Evolutionary conservation across 2,888 invertebrate genomes (phyloP), one percentile per base, ranked within the genome.

Genomic region (Netelia virgata): DNA sequence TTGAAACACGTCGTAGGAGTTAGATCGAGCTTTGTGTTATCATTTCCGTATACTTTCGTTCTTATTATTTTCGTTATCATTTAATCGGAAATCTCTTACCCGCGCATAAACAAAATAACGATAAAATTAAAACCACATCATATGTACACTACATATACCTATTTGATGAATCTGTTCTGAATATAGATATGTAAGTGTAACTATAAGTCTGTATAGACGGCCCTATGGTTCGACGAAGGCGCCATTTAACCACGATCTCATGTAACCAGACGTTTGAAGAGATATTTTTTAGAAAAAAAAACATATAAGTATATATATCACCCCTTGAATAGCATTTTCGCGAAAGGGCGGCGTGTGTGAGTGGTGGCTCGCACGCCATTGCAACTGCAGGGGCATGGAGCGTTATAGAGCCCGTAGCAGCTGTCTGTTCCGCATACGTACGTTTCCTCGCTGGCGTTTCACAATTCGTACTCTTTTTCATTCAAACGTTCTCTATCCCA

Each of bases 271-370:
- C 77, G 83, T 79, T 79, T 74, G 73, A 64, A 69, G 77, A 73
- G 77, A 74, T 43, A 16, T 55, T 53, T 76, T 64, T 76, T 68
- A 69, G 69, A 57, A 59, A 57, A 57, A 57, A 70, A 47, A 1
- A 47, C 3, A 41, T n/a, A n/a, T n/a, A n/a, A n/a, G n/a, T n/a
- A n/a, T n/a, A n/a, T n/a, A n/a, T n/a, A n/a, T n/a, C n/a, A n/a
- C n/a, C n/a, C n/a, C 64, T 74, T 84, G 84, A 84, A 84, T 84
- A 75, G 73, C 53, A 78, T 84, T 84, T 74, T 43, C 57, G 41
- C 57, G 23, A 57, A 68, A 72, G 59, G 59, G 68, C 14, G 64
- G 63, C 63, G 59, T 61, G 75, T 68, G 80, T 11, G 69, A 70
- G 83, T 41, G 57, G 57, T 16, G 70, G 68, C 66, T 57, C 70